phyloP scores from a whole-genome alignment of 2,888 invertebrate species.

The Resseliella maxima region DNA sequence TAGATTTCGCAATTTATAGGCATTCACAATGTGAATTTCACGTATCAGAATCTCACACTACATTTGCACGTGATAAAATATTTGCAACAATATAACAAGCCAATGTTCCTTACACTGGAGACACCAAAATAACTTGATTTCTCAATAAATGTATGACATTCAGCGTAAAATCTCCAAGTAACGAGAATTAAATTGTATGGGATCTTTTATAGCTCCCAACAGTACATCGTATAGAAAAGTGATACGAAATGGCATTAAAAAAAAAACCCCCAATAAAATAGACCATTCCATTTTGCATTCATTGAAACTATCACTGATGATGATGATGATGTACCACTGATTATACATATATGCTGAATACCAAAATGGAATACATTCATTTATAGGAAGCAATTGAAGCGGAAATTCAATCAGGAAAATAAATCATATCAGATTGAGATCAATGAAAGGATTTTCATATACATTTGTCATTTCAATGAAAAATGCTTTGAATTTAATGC shows the following conservation, averaged over 20 bases:
- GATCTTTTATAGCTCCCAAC: neutral
- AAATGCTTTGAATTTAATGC: neutral
- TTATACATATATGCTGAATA: neutral
- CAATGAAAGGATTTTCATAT: constrained; percentile 43
- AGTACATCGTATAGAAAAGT: neutral
- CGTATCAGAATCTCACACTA: neutral
- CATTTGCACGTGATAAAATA: neutral
- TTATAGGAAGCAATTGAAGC: constrained; percentile 57
- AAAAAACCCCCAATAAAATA: neutral
- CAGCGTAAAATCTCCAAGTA: neutral
- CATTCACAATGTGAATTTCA: too few relatives aligned
- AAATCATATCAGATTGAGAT: constrained; percentile 57
- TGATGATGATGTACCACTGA: neutral
- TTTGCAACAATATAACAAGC: neutral
- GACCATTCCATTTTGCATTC: neutral
- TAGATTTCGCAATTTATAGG: constrained; percentile 26
- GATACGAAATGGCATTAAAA: neutral
- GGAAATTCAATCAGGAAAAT: constrained; percentile 57
- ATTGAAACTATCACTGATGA: neutral
- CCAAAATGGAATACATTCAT: constrained; percentile 32
- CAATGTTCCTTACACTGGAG: neutral
- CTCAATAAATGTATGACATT: too few relatives aligned
- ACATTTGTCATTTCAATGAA: constrained; percentile 11
- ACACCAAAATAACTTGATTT: too few relatives aligned
- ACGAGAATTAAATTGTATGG: neutral